These are phyloP conservation scores for Peromyscus californicus DNA, from an alignment of 2,113 vertebrate genomes.

Conservation along the genomic window DNA sequence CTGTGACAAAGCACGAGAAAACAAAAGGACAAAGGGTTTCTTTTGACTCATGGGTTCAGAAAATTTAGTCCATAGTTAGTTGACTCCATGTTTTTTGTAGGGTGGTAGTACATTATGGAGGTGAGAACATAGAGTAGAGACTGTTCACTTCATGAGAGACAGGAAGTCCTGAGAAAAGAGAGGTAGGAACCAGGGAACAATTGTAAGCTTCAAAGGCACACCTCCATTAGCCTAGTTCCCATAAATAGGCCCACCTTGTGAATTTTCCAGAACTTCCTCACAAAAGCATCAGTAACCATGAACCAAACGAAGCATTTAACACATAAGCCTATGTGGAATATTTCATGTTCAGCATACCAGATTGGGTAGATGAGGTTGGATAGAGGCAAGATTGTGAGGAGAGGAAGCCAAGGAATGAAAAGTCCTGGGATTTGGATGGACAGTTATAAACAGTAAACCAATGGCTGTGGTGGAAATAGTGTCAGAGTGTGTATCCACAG, in stretches of 20 bases:
- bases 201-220: background rate
- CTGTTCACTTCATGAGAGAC: background rate
- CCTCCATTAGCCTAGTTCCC: background rate
- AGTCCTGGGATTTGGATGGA: background rate
- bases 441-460: background rate
- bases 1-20: background rate
- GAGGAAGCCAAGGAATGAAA: conserved; percentile 11
- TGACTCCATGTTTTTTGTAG: background rate
- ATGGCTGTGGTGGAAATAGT: background rate
- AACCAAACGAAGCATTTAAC: background rate
- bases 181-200: background rate
- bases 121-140: background rate
- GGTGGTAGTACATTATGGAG: background rate
- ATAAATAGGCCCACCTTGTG: background rate
- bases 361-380: background rate
- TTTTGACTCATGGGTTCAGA: background rate
- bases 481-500: background rate
- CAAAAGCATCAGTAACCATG: background rate
- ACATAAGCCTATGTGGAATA: too few species aligned
- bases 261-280: background rate
- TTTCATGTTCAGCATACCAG: background rate
- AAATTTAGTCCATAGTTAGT: background rate
- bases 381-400: background rate
- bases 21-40: background rate
- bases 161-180: background rate